A percentile compares a stretch with the other conserved stretches of the same genome.
Conservation (phyloP, 2,888 invertebrate genomes). For the Sisyra terminalis region DNA sequence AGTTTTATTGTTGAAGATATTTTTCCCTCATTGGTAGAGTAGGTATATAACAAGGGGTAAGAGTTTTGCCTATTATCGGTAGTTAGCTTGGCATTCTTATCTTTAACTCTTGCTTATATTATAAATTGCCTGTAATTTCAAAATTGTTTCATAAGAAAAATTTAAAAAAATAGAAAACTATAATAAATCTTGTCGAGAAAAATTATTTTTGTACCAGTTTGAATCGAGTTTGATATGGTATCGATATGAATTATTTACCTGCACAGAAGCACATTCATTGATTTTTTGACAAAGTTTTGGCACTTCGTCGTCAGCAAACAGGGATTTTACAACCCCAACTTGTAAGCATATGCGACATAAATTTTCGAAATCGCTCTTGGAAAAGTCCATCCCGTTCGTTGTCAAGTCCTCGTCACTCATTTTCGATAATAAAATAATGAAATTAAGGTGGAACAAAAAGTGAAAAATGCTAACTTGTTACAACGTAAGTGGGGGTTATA, state of each 20-base stretch:
- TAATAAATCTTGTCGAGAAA: too few relatives aligned
- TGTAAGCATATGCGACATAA: slow-evolving; percentile 8
- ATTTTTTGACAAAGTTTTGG: slow-evolving; percentile 9
- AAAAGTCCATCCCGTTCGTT: slow-evolving; percentile 1
- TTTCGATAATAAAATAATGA: not conserved
- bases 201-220: too few relatives aligned
- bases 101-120: too few relatives aligned
- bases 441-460: not conserved
- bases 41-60: too few relatives aligned
- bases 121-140: too few relatives aligned
- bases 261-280: slow-evolving; percentile 9
- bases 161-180: too few relatives aligned
- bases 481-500: not conserved
- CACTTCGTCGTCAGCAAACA: slow-evolving; percentile 8
- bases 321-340: slow-evolving; percentile 8
- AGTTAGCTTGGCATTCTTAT: too few relatives aligned
- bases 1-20: too few relatives aligned
- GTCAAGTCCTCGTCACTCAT: slow-evolving; percentile 7
- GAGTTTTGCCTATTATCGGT: too few relatives aligned
- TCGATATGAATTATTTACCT: slow-evolving; percentile 8
- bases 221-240: too few relatives aligned
- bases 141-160: too few relatives aligned
- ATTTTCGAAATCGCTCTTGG: slow-evolving; percentile 4
- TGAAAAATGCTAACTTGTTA: not conserved
- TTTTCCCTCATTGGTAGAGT: too few relatives aligned